phyloP scores from a whole-genome alignment of 2,113 vertebrate species.

The Noturus placidus region DNA sequence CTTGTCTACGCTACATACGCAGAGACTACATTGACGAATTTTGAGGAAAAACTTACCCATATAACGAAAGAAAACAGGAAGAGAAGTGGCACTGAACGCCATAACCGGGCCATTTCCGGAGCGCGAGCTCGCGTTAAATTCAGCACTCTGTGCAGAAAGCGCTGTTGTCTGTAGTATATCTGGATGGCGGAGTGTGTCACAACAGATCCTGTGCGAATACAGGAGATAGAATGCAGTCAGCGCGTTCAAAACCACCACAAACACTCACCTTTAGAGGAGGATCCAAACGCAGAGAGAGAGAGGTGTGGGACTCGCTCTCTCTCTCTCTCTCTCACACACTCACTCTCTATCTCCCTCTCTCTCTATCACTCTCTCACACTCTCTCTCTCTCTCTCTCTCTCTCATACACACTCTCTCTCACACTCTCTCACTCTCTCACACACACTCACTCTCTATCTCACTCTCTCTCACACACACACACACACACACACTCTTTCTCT shows the following conservation, averaged over 20 bases:
- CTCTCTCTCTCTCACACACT: background rate
- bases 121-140: background rate
- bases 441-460: too few relatives aligned
- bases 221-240: background rate
- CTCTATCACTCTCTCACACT: too few relatives aligned
- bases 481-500: background rate
- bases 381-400: background rate
- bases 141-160: background rate
- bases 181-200: background rate
- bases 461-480: too few relatives aligned
- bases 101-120: slow-evolving; percentile 35
- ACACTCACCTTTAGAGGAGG: slow-evolving; percentile 41
- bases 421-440: background rate
- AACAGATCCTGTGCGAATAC: background rate
- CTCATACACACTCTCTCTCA: background rate
- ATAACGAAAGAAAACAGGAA: slow-evolving; percentile 16
- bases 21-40: too few relatives aligned
- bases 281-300: slow-evolving; percentile 2
- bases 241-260: slow-evolving; percentile 12
- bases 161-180: background rate
- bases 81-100: slow-evolving; percentile 12
- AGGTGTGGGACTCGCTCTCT: background rate
- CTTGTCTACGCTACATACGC: background rate
- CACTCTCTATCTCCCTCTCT: background rate
- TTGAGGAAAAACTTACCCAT: slow-evolving; percentile 26